Conservation (phyloP, 1,140 invertebrate genomes). For the Apis cerana region DNA sequence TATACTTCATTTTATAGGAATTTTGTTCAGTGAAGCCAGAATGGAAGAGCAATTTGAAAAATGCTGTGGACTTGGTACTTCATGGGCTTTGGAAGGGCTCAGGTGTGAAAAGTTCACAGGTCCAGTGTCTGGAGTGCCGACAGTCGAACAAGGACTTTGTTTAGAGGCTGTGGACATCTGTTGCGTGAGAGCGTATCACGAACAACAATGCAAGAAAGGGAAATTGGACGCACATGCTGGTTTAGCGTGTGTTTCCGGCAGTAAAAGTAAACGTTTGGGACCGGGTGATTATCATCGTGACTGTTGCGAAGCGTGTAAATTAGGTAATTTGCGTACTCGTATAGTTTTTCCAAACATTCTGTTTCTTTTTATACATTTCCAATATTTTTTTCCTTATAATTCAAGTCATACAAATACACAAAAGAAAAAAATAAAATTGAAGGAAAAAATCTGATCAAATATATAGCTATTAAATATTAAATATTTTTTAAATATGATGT, state of each 20-base stretch:
- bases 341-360: background rate
- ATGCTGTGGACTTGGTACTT: constrained; percentile 81
- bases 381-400: background rate
- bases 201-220: constrained; percentile 79
- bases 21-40: constrained; percentile 39
- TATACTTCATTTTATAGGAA: constrained; percentile 2
- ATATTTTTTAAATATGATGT: no score
- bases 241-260: constrained; percentile 70
- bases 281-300: constrained; percentile 78
- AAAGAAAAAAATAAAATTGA: background rate
- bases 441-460: background rate
- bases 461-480: no score
- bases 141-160: constrained; percentile 80
- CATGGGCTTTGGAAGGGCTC: constrained; percentile 79
- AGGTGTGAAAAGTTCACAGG: constrained; percentile 79
- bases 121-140: constrained; percentile 77
- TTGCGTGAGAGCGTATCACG: constrained; percentile 77
- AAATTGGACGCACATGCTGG: constrained; percentile 80
- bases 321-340: constrained; percentile 70
- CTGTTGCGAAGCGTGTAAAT: constrained; percentile 83
- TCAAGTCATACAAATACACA: no score
- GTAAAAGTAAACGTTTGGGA: constrained; percentile 13
- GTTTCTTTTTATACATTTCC: background rate
- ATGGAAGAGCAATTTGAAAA: constrained; percentile 79
- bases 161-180: constrained; percentile 81